Evolutionary conservation across 2,113 vertebrate species (phyloP).

Genomic region (Mastomys coucha): DNA sequence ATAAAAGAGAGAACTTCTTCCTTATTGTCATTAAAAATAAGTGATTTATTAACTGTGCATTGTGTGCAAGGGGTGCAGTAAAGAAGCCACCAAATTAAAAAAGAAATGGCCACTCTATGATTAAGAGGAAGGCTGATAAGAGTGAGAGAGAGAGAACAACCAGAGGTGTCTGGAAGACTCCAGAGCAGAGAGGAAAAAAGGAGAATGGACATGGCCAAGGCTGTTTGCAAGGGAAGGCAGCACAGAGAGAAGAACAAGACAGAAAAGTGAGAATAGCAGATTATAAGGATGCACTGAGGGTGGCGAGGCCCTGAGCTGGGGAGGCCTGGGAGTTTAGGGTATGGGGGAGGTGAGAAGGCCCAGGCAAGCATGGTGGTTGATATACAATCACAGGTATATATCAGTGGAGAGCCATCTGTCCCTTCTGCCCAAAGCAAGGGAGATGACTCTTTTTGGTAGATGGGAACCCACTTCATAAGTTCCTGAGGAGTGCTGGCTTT

Average conservation of each 20-base stretch:
- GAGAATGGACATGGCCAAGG: background rate
- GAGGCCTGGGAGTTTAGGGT: background rate
- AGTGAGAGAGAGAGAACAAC: background rate
- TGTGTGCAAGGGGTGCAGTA: background rate
- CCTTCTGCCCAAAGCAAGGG: background rate
- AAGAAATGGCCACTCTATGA: background rate
- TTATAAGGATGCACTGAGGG: background rate
- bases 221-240: background rate
- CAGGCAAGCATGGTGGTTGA: background rate
- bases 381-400: background rate
- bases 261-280: background rate
- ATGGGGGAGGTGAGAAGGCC: background rate
- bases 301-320: background rate
- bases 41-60: background rate
- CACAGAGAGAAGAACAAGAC: background rate
- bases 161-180: background rate
- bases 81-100: background rate
- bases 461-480: background rate
- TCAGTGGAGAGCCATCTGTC: background rate
- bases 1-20: background rate
- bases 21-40: slow-evolving; percentile 27
- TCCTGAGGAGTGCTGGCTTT: background rate
- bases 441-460: background rate
- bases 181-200: background rate
- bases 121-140: too few species aligned